phyloP scores from a whole-genome alignment of 2,888 invertebrate species.

The Leptopterna dolabrata region DNA sequence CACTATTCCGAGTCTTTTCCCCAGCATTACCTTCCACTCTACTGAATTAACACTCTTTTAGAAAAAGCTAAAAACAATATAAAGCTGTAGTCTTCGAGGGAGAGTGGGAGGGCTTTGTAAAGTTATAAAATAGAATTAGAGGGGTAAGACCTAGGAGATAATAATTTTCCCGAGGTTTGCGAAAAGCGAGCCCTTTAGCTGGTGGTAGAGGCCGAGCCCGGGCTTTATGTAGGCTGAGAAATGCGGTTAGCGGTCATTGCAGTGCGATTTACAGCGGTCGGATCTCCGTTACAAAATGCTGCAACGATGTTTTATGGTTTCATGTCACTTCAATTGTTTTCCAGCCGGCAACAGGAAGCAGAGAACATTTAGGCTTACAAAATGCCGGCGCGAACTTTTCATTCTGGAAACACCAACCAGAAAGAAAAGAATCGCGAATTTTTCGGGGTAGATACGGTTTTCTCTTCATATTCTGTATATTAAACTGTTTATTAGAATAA shows the following conservation, averaged over 20 bases:
- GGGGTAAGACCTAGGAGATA: background rate
- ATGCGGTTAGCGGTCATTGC: background rate
- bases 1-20: background rate
- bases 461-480: no score
- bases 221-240: background rate
- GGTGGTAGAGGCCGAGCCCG: background rate
- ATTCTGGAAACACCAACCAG: no score
- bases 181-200: background rate
- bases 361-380: no score
- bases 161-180: background rate
- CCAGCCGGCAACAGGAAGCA: no score
- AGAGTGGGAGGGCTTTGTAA: background rate
- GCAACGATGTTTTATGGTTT: no score
- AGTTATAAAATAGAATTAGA: slow-evolving; percentile 1
- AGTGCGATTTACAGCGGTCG: background rate
- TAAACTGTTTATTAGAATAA: no score
- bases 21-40: background rate
- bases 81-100: background rate
- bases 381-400: no score
- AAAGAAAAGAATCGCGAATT: no score
- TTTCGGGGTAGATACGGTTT: no score
- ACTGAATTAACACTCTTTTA: background rate
- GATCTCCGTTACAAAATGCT: no score
- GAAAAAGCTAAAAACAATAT: background rate
- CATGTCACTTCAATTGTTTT: no score